Evolutionary conservation across 1,140 invertebrate species (phyloP).

Genomic region (Coptotermes formosanus): DNA sequence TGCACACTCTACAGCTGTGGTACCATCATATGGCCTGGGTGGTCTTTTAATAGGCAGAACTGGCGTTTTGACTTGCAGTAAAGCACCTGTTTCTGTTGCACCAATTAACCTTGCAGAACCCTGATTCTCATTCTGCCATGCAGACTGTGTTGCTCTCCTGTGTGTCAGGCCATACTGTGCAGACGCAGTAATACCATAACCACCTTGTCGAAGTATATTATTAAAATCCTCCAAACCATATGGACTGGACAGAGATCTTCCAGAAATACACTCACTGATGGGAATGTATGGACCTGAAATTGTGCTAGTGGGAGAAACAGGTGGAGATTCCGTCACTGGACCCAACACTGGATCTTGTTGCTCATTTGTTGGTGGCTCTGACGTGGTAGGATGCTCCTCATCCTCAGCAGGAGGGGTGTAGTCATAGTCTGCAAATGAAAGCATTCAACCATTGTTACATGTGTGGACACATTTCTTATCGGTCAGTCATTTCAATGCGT

Average conservation of each 20-base stretch:
- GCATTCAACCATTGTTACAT: background rate
- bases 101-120: background rate
- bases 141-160: background rate
- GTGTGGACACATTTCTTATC: too few relatives aligned
- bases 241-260: slow-evolving; percentile 54
- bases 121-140: background rate
- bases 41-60: background rate
- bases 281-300: slow-evolving; percentile 74
- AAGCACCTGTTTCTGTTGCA: background rate
- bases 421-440: slow-evolving; percentile 36
- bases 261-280: slow-evolving; percentile 87
- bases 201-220: slow-evolving; percentile 27
- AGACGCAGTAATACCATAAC: slow-evolving; percentile 7
- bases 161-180: slow-evolving; percentile 19
- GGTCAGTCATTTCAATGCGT: too few relatives aligned
- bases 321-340: slow-evolving; percentile 55
- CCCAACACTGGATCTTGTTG: background rate
- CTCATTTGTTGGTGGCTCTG: background rate
- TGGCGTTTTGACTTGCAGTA: background rate
- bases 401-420: slow-evolving; percentile 30
- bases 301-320: slow-evolving; percentile 56
- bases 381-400: slow-evolving; percentile 21
- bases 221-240: slow-evolving; percentile 33
- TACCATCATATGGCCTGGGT: slow-evolving; percentile 6
- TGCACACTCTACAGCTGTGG: slow-evolving; percentile 14